A percentile compares a stretch with the other conserved stretches of the same genome.
Evolutionary conservation across 2,888 invertebrate genomes (phyloP).

Genomic region (Steromphala cineraria): DNA sequence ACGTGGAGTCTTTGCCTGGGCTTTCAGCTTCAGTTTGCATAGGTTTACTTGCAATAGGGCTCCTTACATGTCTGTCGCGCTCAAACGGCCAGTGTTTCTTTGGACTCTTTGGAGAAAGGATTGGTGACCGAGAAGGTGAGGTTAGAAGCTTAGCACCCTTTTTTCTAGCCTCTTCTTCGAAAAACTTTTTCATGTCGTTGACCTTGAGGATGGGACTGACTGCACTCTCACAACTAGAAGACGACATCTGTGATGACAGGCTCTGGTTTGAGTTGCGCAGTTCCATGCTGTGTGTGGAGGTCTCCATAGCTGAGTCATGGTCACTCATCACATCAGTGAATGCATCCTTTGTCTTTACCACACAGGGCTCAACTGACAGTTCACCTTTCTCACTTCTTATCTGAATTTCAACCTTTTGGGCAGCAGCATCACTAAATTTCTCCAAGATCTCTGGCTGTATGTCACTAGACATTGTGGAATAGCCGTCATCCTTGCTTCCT

Average conservation of each 20-base stretch:
- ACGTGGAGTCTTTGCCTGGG: not conserved
- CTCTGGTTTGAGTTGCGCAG: constrained; percentile 51
- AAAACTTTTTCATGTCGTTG: constrained; percentile 56
- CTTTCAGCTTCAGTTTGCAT: constrained; percentile 12
- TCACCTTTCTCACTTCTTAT: not conserved
- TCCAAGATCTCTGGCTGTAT: constrained; percentile 65
- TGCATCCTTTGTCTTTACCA: constrained; percentile 18
- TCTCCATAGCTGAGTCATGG: constrained; percentile 50
- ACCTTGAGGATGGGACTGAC: constrained; percentile 51
- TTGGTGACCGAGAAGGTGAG: not conserved
- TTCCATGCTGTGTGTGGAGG: constrained; percentile 52
- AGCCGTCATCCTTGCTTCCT: constrained; percentile 69
- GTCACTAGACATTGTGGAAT: constrained; percentile 71
- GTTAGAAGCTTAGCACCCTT: constrained; percentile 31
- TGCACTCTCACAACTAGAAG: constrained; percentile 47
- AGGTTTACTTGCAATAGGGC: constrained; percentile 10
- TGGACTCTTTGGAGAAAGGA: constrained; percentile 7
- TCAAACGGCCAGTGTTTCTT: constrained; percentile 6
- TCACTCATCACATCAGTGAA: constrained; percentile 39
- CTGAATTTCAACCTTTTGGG: constrained; percentile 23
- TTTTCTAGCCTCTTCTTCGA: constrained; percentile 54
- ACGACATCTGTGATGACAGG: constrained; percentile 52
- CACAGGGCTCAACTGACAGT: not conserved
- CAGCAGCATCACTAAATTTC: constrained; percentile 54
- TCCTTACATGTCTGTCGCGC: not conserved